Evolutionary conservation across 2,888 invertebrate species (phyloP).

Genomic region (Leucophenga montana): DNA sequence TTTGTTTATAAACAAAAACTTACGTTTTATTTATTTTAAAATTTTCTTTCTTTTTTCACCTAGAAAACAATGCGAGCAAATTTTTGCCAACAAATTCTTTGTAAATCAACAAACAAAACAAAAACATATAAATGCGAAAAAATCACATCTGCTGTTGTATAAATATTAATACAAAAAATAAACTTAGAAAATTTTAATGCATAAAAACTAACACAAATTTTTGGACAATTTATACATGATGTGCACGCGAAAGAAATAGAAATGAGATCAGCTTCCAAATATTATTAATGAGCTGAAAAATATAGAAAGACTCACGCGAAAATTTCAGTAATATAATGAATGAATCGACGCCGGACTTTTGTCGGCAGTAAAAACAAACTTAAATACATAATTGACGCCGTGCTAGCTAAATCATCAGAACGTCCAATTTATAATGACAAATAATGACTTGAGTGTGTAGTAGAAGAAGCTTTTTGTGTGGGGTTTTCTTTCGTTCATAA

Average conservation of each 20-base stretch:
- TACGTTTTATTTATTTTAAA: not conserved
- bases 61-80: not conserved
- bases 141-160: not conserved
- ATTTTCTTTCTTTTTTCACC: not conserved
- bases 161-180: not conserved
- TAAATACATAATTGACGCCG: slow-evolving; percentile 27
- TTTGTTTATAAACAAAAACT: not conserved
- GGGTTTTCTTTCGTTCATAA: slow-evolving; percentile 16
- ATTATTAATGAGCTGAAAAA: slow-evolving; percentile 23
- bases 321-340: slow-evolving; percentile 3
- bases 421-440: slow-evolving; percentile 35
- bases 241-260: slow-evolving; percentile 26
- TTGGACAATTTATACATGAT: not conserved
- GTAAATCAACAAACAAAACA: not conserved
- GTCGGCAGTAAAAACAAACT: slow-evolving; percentile 25
- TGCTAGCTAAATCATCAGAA: not conserved
- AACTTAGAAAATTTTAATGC: not conserved
- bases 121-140: not conserved
- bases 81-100: slow-evolving; percentile 7
- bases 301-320: not conserved
- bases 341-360: slow-evolving; percentile 1
- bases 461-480: slow-evolving; percentile 24
- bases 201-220: not conserved
- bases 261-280: slow-evolving; percentile 56
- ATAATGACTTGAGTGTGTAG: slow-evolving; percentile 10